These are phyloP conservation scores for Cebidichthys violaceus DNA, from an alignment of 2,113 vertebrate species.

Conservation along the genomic window DNA sequence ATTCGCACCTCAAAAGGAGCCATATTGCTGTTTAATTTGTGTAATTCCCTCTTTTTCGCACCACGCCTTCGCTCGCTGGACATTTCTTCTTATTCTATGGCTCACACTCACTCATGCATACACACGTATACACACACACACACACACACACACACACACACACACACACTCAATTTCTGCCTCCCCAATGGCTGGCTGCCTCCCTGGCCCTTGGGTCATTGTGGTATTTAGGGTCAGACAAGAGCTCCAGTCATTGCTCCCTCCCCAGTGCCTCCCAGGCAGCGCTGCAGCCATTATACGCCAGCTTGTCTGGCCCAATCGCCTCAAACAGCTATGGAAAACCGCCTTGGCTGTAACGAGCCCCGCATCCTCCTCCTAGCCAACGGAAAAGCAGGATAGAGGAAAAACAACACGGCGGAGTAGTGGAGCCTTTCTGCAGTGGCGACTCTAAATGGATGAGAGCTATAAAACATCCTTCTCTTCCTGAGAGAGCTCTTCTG, in stretches of 20 bases:
- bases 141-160: not conserved
- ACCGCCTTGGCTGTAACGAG: conserved; percentile 82
- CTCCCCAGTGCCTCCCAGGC: conserved; percentile 83
- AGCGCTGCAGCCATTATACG: conserved; percentile 66
- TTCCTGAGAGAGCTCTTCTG: conserved; percentile 57
- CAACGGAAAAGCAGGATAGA: conserved; percentile 86
- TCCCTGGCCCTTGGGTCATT: conserved; percentile 81
- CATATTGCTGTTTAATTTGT: conserved; percentile 11
- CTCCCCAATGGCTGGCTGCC: conserved; percentile 68
- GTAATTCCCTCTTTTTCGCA: conserved; percentile 44
- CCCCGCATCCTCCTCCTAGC: conserved; percentile 84
- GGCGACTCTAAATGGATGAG: conserved; percentile 39
- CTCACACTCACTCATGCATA: conserved; percentile 11
- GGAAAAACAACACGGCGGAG: conserved; percentile 68
- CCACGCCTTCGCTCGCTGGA: conserved; percentile 14
- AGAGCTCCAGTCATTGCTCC: conserved; percentile 85
- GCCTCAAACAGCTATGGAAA: conserved; percentile 86
- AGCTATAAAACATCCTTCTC: conserved; percentile 66
- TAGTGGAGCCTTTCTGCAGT: conserved; percentile 38
- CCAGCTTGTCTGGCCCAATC: conserved; percentile 80
- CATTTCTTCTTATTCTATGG: conserved; percentile 29
- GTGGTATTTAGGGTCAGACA: conserved; percentile 89
- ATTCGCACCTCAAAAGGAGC: conserved; percentile 47
- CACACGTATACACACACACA: conserved; percentile 8
- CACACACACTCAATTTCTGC: conserved; percentile 13